Conservation (phyloP, 1,140 invertebrate genomes). For the Ridgeia piscesae region DNA sequence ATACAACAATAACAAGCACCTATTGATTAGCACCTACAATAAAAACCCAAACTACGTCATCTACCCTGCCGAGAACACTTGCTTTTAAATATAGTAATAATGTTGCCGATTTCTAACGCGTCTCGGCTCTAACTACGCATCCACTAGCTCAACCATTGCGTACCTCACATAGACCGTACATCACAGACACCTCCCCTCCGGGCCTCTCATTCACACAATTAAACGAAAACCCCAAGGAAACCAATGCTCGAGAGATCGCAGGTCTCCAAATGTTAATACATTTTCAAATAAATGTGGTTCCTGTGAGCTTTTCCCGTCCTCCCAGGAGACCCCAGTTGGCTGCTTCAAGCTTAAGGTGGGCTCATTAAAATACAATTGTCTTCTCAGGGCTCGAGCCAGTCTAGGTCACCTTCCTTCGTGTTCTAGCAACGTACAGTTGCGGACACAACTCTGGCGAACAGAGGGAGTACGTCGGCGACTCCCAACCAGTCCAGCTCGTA, state of each 20-base stretch:
- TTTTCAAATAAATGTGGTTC: background rate
- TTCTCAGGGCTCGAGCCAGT: background rate
- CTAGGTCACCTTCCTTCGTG: no score
- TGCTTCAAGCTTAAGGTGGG: background rate
- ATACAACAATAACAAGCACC: background rate
- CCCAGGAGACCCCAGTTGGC: background rate
- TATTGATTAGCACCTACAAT: no score
- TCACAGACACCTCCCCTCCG: background rate
- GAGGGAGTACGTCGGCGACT: no score
- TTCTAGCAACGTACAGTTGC: no score
- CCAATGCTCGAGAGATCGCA: background rate
- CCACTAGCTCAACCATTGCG: background rate
- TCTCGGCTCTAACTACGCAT: background rate
- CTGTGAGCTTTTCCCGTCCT: background rate
- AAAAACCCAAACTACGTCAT: background rate
- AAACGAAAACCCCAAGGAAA: background rate
- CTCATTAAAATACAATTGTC: background rate
- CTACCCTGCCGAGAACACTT: background rate
- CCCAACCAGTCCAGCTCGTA: no score
- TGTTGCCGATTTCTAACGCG: background rate
- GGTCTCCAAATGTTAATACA: background rate
- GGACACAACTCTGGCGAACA: no score
- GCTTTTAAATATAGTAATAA: background rate
- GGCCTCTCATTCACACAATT: background rate
- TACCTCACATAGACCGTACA: background rate